Base-by-base conservation (phyloP, 2,113 vertebrate species). In the Lophius piscatorius region DNA sequence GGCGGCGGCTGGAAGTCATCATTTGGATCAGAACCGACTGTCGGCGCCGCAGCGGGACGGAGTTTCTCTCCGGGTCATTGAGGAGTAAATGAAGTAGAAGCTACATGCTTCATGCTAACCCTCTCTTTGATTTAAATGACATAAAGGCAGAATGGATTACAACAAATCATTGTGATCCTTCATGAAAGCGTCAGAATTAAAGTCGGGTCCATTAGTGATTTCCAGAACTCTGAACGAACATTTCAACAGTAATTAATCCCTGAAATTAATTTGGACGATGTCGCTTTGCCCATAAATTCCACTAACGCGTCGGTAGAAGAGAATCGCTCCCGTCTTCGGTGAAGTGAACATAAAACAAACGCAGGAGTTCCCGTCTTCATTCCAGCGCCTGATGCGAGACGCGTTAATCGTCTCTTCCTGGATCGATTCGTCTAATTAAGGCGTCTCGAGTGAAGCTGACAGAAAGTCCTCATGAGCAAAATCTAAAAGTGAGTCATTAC, bases 31-130 rank as follows among this genome's bases (percentile, higher is more conserved):
- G 29, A 42, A n/a, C 29, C 63, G 36, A 65, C 59, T 58, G 48
- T 66, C 14, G 28, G 7, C 14, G 38, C 45, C 58, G 59, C 69
- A 59, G 55, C 23, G 45, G 51, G 16, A 34, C n/a, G n/a, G 39
- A 58, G 16, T 28, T 42, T 52, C 62, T 54, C 62, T 79, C 69
- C 28, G 59, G 63, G 49, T 81, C 79, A 83, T 81, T 76, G 72
- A 18, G 63, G 48, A 46, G 28, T 56, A 75, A 78, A 82, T 66
- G 36, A 76, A 39, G 41, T 12, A 1, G 17, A 33, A 42, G 45
- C 17, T 13, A 16, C 4, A 1, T 24, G 18, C 18, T 48, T 33
- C 59, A n/a, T 48, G 24, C 18, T 39, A 67, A 55, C 18, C 26
- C 26, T 47, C n/a, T 54, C 5, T 76, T 61, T 69, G 58, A 64